Evolutionary conservation across 2,113 vertebrate genomes (phyloP), one percentile per base, ranked within the genome.

Genomic region (Halcyon malimbica): DNA sequence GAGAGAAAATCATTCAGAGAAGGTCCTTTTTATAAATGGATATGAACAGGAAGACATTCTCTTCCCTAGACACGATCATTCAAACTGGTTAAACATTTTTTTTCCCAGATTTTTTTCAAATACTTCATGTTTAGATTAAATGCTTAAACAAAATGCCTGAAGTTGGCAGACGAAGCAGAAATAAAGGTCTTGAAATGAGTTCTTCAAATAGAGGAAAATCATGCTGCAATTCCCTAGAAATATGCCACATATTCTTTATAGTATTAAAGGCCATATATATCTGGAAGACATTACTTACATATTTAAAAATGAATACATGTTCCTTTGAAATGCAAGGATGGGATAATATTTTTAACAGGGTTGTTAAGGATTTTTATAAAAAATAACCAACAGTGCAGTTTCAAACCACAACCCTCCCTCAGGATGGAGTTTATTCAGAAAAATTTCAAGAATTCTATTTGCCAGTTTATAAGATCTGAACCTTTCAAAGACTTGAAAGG

Each of bases 141-240:
- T 78, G 19, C 68, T 90, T 68, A 92, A 64, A 82, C 44, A 89
- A 76, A 94, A 90, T 89, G 62, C 53, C 74, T 89, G 57, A 95
- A 87, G 56, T 25, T 95, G 91, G 53, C 62, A 75, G 74, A 78
- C 2, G 24, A 78, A 79, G 48, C 64, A 89, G 87, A 93, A 95
- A 79, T 91, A 82, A 78, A 96, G 95, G 41, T 9, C 62, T 77
- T 86, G 63, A 79, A 96, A 90, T 2, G 1, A 62, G 25, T 56
- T 91, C 78, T 71, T 92, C 68, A 90, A 28, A 69, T 60, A 77
- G 31, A 81, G 46, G 37, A 83, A 79, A 85, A 83, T 42, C 16
- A 29, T 57, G 28, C 57, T 68, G 51, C 65, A 82, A 37, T 78
- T 93, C 93, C 48, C 48, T 44, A 86, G 85, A 90, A 91, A 73